Conservation (phyloP, 2,888 invertebrate species). For the Tridacna gigas region DNA sequence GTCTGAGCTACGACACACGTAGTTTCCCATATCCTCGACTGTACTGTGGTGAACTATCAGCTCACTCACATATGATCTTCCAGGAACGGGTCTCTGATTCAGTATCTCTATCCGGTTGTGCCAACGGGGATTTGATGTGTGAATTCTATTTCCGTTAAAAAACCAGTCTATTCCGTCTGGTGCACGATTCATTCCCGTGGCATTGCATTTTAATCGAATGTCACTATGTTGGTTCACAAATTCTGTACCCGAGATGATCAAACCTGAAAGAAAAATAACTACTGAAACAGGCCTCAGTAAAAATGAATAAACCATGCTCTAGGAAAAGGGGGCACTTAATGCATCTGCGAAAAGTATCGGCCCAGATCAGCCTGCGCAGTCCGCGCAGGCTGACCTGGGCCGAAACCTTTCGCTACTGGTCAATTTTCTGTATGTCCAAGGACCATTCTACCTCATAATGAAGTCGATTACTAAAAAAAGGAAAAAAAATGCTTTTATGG, state of each 20-base stretch:
- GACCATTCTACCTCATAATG: no score
- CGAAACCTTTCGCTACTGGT: no score
- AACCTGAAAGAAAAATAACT: slow-evolving; percentile 62
- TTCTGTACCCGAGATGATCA: slow-evolving; percentile 70
- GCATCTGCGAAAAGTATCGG: no score
- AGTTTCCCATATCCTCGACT: slow-evolving; percentile 63
- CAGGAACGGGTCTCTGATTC: slow-evolving; percentile 49
- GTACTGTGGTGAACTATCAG: slow-evolving; percentile 63
- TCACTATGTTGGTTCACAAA: slow-evolving; percentile 72
- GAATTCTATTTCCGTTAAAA: slow-evolving; percentile 71
- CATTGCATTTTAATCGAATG: slow-evolving; percentile 75
- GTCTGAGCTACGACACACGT: slow-evolving; percentile 70
- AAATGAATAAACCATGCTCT: no score
- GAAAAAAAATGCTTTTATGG: no score
- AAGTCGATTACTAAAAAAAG: no score
- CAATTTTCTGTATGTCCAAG: no score
- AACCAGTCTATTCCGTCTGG: slow-evolving; percentile 77
- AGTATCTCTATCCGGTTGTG: slow-evolving; percentile 56
- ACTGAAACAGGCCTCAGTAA: background rate
- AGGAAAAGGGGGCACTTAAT: no score
- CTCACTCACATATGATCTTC: slow-evolving; percentile 64
- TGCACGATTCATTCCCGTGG: slow-evolving; percentile 73
- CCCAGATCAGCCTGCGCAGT: no score
- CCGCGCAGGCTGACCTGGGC: no score
- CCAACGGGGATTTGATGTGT: slow-evolving; percentile 57